Base-by-base conservation (phyloP, 1,140 invertebrate species). In the Trypoxylus dichotomus region DNA sequence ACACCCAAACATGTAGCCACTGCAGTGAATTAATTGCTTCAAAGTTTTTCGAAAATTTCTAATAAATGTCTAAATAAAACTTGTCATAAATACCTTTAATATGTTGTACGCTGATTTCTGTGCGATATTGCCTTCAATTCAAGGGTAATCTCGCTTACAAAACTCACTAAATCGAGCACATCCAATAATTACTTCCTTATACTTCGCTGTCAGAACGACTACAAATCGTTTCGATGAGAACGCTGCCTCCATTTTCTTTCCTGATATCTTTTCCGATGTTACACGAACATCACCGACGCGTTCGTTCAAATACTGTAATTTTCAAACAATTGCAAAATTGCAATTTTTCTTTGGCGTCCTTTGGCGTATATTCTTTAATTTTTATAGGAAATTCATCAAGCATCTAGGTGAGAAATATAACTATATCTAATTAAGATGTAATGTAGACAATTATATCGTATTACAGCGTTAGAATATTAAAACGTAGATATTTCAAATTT, bases 151-250 rank as follows among this genome's bases (percentile, higher is more conserved):
- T 63, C 58, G 42, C 32, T 24, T 54, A 76, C 43, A 19, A 74
- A 42, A 10, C 21, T 11, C 13, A 63, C 54, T 74, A 74, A 77
- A 21, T 77, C 63, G 27, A 25, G 3, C 21, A 71, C n/a, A 76
- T 68, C 37, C 32, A 71, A 25, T 37, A 77, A 42, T 32, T 42
- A 63, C 58, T 76, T 71, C 37, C 32, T 71, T 71, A 76, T 27
- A 76, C 63, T 75, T 63, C 75, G 29, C 74, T 43, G 74, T 76
- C 74, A 75, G 47, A 78, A 78, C 79, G 80, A 79, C 80, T 81
- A 80, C 81, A 82, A 82, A 81, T 78, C 79, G 80, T 79, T 81
- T 47, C 78, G 80, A 78, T 81, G 76, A 78, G 79, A 81, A 82
- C 79, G 76, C 77, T 73, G 80, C 79, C 81, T 81, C 81, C 81